Evolutionary conservation across 2,888 invertebrate species (phyloP), one percentile per base, ranked within the genome.

Genomic region (Macroteleia sp.): DNA sequence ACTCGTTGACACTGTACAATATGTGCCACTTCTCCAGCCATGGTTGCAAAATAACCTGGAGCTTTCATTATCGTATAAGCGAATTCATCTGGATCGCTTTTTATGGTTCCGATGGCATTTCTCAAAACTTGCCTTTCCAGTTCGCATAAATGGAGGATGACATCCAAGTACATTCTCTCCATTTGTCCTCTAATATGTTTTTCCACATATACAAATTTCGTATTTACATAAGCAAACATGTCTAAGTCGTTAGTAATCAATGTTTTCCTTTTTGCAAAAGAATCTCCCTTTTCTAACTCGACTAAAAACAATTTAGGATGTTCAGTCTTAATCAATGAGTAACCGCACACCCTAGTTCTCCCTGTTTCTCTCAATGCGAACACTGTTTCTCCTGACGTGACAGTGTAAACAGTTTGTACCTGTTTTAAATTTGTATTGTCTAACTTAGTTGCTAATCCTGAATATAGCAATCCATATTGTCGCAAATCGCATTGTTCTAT

Each of bases 151-250:
- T 85, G 71, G 8, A 74, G 44, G 1, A 85, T 8, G 0, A 85
- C 64, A 10, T 87, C 78, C 1, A 50, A 10, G 30, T 85, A 85
- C 0, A 85, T 20, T 8, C 34, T 6, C 5, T 80, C 44, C 1
- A 86, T 12, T 10, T 77, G 66, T 8, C 59, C 34, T 17, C 81
- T 74, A 2, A 84, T 73, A 3, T 85, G 77, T 54, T 82, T 81
- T 64, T 86, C 85, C 0, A 81, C 74, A 46, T 85, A 86, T 6
- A 87, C 50, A 5, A 86, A 83, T 74, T 87, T 86, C 0, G 80
- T 64, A 20, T 84, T 85, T 2, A 84, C 71, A 36, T 84, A 85
- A 0, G 67, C 9, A 6, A 82, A 81, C 1, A 85, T 36, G 41
- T 86, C 82, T 0, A 79, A 17, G 17, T 82, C 78, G 50, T 62